A percentile compares a stretch with the other conserved stretches of the same genome.
Evolutionary conservation across 2,113 vertebrate genomes (phyloP).

Genomic region (Siphamia tubifer): DNA sequence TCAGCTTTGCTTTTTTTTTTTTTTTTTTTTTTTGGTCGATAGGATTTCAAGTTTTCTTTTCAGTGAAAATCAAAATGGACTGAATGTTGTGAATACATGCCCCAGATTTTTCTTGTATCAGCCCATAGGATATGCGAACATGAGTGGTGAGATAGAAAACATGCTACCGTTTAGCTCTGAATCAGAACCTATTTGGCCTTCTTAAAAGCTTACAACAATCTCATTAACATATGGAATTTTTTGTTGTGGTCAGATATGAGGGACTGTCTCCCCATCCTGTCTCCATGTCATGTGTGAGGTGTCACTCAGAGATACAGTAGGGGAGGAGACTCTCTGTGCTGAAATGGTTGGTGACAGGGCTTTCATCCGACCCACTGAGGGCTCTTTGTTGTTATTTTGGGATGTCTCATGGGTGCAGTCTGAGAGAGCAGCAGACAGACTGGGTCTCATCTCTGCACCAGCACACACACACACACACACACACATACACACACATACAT

Average conservation of each 20-base stretch:
- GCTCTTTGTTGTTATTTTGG: constrained; percentile 79
- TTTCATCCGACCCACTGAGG: constrained; percentile 76
- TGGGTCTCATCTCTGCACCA: constrained; percentile 53
- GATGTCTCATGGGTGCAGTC: constrained; percentile 72
- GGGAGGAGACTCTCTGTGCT: constrained; percentile 58
- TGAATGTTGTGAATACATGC: not conserved
- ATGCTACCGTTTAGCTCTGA: not conserved
- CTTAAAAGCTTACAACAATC: constrained; percentile 1
- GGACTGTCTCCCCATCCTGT: constrained; percentile 34
- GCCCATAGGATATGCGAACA: not conserved
- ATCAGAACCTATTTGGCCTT: not conserved
- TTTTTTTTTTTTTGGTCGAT: not conserved
- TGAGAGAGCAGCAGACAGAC: constrained; percentile 68
- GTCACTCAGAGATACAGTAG: constrained; percentile 65
- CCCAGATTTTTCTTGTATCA: not conserved
- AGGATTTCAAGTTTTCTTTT: not conserved
- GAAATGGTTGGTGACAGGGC: constrained; percentile 72
- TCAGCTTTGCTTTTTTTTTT: not conserved
- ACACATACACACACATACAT: constrained; percentile 27
- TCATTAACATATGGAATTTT: constrained; percentile 48
- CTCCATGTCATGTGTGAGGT: constrained; percentile 48
- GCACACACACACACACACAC: constrained; percentile 23
- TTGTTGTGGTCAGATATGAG: constrained; percentile 59
- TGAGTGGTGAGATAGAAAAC: not conserved
- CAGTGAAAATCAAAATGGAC: no score